phyloP scores from a whole-genome alignment of 2,888 invertebrate genomes.

The Alloscopus bannaensis region DNA sequence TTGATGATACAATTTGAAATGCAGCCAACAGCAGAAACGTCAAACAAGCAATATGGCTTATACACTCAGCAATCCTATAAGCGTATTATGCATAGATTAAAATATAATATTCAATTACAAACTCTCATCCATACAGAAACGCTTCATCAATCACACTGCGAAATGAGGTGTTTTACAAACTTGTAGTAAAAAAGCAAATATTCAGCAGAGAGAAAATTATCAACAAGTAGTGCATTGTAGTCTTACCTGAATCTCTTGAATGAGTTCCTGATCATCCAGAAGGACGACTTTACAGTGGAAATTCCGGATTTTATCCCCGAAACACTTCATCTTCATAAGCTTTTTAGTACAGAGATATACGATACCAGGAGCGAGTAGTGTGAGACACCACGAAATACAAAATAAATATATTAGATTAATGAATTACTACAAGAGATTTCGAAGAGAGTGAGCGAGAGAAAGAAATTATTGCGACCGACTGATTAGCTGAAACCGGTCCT shows the following conservation, averaged over 20 bases:
- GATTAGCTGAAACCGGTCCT: conserved; percentile 18
- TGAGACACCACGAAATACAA: conserved; percentile 16
- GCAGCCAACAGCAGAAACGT: neutral
- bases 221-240: conserved; percentile 46
- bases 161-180: neutral
- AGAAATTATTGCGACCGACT: neutral
- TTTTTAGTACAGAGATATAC: conserved; percentile 16
- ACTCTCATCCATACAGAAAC: too few species aligned
- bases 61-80: neutral
- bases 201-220: neutral
- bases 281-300: conserved; percentile 89
- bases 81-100: too few species aligned
- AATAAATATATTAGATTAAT: conserved; percentile 29
- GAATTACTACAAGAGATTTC: conserved; percentile 5
- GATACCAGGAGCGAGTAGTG: neutral
- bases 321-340: conserved; percentile 75
- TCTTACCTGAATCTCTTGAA: conserved; percentile 91
- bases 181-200: neutral
- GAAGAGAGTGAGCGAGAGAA: neutral
- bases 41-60: neutral
- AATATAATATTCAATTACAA: too few species aligned
- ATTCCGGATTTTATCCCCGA: conserved; percentile 76
- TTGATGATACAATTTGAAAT: too few species aligned
- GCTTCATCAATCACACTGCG: neutral
- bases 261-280: conserved; percentile 91